Evolutionary conservation across 37 sponge, comb jelly and placozoan genomes (phyloP), one percentile per base, ranked within the genome.

Genomic region (Haliclona indistincta): DNA sequence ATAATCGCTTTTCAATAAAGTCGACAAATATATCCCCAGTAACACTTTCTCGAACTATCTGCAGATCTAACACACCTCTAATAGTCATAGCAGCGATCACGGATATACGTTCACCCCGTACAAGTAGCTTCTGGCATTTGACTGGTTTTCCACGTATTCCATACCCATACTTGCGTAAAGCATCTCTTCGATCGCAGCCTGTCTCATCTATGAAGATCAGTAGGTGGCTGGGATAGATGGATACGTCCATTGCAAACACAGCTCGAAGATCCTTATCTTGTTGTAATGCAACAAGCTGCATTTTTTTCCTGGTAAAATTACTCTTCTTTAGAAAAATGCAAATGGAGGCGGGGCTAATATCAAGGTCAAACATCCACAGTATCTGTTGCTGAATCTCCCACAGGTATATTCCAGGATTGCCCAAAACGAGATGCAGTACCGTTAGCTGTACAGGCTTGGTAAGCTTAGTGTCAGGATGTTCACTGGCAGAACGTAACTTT

Each of bases 61-160:
- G 26, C 17, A 63, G 40, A 37, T 73, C 73, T 2, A 81, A 42
- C 13, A 81, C 65, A 45, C 73, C 82, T 40, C 37, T 39, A 32
- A 72, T 58, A 35, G 73, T 52, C 82, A 81, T 81, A 25, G 39
- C 43, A 22, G 71, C 81, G 61, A 70, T 80, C n/a, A 30, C 63
- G n/a, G 73, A 73, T n/a, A n/a, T n/a, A n/a, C 56, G 23, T 55
- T 55, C 56, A 28, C 56, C 56, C 35, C 30, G 34, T 2, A 63
- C 64, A 63, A 63, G 64, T 63, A 63, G 29, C 35, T 11, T 63
- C 2, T 3, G 64, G 64, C 64, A 63, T 63, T 26, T 3, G 37
- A 63, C 64, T 36, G 64, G 64, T 37, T 33, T 63, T 20, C 64
- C 64, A 36, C 64, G n/a, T 4, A 63, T 37, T 63, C 64, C 64